Conservation (phyloP, 2,888 invertebrate species). For the Galerucella calmariensis region DNA sequence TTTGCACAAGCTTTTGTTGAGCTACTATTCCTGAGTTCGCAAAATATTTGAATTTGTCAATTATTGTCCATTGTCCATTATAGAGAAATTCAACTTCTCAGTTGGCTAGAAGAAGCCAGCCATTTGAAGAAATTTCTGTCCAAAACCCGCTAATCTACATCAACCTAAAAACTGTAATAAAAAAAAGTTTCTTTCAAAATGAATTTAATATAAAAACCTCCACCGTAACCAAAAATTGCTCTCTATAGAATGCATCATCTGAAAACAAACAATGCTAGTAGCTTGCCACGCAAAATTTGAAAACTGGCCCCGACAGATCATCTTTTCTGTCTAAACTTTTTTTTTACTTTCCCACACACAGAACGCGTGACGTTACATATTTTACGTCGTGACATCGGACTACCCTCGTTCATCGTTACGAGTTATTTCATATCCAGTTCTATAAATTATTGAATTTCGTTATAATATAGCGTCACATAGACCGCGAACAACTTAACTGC, state of each 20-base stretch:
- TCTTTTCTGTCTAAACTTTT: constrained; percentile 5
- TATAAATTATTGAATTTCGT: constrained; percentile 31
- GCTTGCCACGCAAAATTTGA: constrained; percentile 44
- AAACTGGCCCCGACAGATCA: constrained; percentile 42
- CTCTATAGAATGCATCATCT: not conserved
- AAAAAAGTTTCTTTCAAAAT: too few species aligned
- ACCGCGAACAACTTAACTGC: constrained; percentile 3
- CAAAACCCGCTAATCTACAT: too few species aligned
- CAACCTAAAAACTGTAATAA: too few species aligned
- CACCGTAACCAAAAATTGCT: too few species aligned
- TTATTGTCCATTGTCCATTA: too few species aligned
- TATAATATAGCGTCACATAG: constrained; percentile 28
- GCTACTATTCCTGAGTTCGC: too few species aligned
- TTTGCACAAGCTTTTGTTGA: too few species aligned
- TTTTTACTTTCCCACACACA: constrained; percentile 11
- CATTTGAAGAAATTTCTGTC: too few species aligned
- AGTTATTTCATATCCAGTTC: constrained; percentile 16
- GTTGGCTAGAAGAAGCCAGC: too few species aligned
- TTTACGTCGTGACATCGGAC: constrained; percentile 12
- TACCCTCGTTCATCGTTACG: constrained; percentile 5
- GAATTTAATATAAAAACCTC: too few species aligned
- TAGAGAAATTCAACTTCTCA: too few species aligned
- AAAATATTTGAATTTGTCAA: too few species aligned
- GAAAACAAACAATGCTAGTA: constrained; percentile 13
- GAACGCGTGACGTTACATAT: constrained; percentile 16